These are phyloP conservation scores for Neodiprion virginianus DNA, from an alignment of 1,140 invertebrate species.

Conservation along the genomic window DNA sequence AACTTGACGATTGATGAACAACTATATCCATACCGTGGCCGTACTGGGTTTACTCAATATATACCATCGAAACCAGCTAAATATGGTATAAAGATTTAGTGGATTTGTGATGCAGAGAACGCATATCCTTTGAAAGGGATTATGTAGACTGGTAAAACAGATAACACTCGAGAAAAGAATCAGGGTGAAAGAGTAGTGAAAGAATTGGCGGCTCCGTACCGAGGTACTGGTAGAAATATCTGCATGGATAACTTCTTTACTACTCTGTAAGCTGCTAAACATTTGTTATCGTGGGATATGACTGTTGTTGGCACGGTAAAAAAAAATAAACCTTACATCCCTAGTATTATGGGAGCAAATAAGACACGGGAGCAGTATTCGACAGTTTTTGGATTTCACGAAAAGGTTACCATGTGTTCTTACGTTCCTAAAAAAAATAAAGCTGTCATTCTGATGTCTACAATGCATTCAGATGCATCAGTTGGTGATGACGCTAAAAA, in stretches of 20 bases:
- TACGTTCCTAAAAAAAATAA: slow-evolving; percentile 15
- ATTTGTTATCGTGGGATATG: slow-evolving; percentile 24
- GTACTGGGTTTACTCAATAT: neutral
- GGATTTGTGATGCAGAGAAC: slow-evolving; percentile 12
- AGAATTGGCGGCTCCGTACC: neutral
- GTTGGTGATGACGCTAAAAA: neutral
- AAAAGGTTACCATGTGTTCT: slow-evolving; percentile 6
- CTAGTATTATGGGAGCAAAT: slow-evolving; percentile 22
- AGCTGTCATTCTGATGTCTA: slow-evolving; percentile 11
- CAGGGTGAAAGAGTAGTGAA: neutral
- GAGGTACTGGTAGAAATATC: neutral
- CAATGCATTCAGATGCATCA: slow-evolving; percentile 10
- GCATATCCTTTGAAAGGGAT: neutral
- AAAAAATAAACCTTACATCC: slow-evolving; percentile 28
- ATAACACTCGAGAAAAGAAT: neutral
- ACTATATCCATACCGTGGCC: slow-evolving; percentile 20
- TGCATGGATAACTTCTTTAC: slow-evolving; percentile 14
- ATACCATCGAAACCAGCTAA: neutral
- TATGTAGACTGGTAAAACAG: neutral
- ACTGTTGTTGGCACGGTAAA: slow-evolving; percentile 25
- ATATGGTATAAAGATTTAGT: slow-evolving; percentile 33
- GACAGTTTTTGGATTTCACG: neutral
- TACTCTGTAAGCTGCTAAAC: neutral
- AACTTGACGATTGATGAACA: slow-evolving; percentile 35
- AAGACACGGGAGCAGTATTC: slow-evolving; percentile 22